Evolutionary conservation across 1,140 invertebrate species (phyloP).

Genomic region (Drosophila willistoni): DNA sequence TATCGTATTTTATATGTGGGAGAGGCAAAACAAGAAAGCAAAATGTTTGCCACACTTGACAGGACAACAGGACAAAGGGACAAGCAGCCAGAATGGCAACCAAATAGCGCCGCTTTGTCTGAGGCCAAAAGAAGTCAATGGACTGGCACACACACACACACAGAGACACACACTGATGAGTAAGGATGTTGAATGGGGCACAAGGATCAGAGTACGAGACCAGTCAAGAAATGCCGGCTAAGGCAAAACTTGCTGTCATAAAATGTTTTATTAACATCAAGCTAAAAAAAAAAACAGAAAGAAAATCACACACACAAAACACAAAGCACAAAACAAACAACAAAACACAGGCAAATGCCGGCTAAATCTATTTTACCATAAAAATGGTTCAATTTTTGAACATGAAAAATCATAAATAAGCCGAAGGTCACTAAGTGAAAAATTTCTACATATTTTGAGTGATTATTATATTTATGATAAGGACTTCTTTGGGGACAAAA

Average conservation of each 20-base stretch:
- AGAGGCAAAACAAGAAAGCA: constrained; percentile 15
- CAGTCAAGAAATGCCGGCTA: constrained; percentile 41
- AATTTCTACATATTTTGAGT: too few species aligned
- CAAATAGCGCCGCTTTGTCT: constrained; percentile 65
- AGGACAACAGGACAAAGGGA: constrained; percentile 25
- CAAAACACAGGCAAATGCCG: neutral
- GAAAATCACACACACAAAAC: too few species aligned
- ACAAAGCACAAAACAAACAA: too few species aligned
- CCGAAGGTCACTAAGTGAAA: too few species aligned
- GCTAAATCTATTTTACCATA: neutral
- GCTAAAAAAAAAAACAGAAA: neutral
- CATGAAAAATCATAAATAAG: too few species aligned
- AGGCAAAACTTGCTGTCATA: constrained; percentile 57
- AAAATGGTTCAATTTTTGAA: too few species aligned
- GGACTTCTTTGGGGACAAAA: too few species aligned
- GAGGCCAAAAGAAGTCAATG: constrained; percentile 50
- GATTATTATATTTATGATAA: too few species aligned
- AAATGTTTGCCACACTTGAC: constrained; percentile 36
- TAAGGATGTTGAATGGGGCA: constrained; percentile 4
- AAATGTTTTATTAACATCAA: constrained; percentile 73
- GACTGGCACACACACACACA: constrained; percentile 25
- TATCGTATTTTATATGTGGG: constrained; percentile 2
- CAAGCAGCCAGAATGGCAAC: constrained; percentile 24
- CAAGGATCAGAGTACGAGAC: neutral
- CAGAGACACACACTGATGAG: constrained; percentile 2